Base-by-base conservation (phyloP, 2,797 vertebrate genomes). In the Rhodeus uyekii region DNA sequence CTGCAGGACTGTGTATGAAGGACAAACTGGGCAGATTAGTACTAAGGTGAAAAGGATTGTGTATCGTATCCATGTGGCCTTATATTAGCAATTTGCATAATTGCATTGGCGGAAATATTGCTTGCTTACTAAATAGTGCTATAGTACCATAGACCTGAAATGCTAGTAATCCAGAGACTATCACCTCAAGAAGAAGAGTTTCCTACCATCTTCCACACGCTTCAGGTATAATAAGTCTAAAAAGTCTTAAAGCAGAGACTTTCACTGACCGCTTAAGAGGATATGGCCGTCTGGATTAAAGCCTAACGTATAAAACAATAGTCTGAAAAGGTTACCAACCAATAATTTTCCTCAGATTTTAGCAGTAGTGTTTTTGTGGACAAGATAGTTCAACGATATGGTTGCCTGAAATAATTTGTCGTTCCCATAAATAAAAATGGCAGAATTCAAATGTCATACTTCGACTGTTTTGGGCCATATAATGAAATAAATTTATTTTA, bases 211-310 rank as follows among this genome's bases (percentile, higher is more conserved):
- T 50, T 42, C 16, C 22, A 53, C 32, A 29, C 39, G 2, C 5
- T 80, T 65, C 3, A 14, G 38, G 19, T 64, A 34, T 92, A 90
- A 92, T 87, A 87, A 89, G 89, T 91, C 93, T 92, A 87, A 86
- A 84, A 80, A 77, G 79, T 83, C 71, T 90, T 91, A 88, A 86
- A 82, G 83, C 83, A 32, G 42, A 88, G 85, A 87, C 83, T 91
- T 87, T 89, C 74, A 85, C 48, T 86, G 78, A 82, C 83, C 34
- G 6, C 32, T 80, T 93, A 91, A 93, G 88, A 76, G 90, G 90
- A 93, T 92, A 80, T 87, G 80, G 46, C 76, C 55, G 80, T 89
- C 85, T 90, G 76, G 84, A 79, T 87, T 34, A 34, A 42, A 44
- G 27, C n/a, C 8, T 29, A 22, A 74, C 34, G 14, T 64, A 22